phyloP scores from a whole-genome alignment of 2,797 vertebrate species.

The Botia almorhae region DNA sequence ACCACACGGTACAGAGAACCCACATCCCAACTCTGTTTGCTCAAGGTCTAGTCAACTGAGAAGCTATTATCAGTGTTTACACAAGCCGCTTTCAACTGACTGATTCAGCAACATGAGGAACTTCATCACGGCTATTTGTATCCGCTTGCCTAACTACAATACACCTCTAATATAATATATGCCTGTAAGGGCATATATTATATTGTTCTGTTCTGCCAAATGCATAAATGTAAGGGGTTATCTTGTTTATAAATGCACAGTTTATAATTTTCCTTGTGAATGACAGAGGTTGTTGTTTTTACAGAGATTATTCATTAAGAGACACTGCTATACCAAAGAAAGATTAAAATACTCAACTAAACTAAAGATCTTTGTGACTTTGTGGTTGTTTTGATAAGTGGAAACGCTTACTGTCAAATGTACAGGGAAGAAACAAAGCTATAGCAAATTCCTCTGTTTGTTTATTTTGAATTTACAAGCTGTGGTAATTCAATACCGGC shows the following conservation, averaged over 20 bases:
- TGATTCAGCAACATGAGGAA: constrained; percentile 33
- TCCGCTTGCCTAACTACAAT: constrained; percentile 21
- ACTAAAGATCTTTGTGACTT: neutral
- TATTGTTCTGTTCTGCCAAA: too few species aligned
- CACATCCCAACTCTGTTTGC: constrained; percentile 36
- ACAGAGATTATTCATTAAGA: neutral
- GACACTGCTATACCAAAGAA: too few species aligned
- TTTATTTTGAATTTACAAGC: constrained; percentile 20
- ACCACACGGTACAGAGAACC: constrained; percentile 32
- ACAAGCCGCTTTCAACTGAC: constrained; percentile 53
- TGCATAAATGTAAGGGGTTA: constrained; percentile 32
- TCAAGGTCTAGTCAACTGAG: constrained; percentile 50
- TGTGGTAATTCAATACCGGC: constrained; percentile 42
- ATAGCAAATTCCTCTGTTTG: constrained; percentile 43
- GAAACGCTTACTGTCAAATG: neutral
- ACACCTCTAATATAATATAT: constrained; percentile 6
- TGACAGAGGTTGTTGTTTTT: constrained; percentile 17
- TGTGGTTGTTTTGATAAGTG: neutral
- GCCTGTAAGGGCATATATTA: constrained; percentile 26
- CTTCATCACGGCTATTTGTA: constrained; percentile 32
- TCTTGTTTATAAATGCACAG: constrained; percentile 38
- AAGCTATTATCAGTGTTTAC: constrained; percentile 58
- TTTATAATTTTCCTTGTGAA: constrained; percentile 8
- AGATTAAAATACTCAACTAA: neutral
- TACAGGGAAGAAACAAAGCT: neutral